Percentiles rank a stretch among this genome's conserved stretches.
Conservation (phyloP, 2,797 vertebrate species). For the Orientallactaga sibirica region DNA sequence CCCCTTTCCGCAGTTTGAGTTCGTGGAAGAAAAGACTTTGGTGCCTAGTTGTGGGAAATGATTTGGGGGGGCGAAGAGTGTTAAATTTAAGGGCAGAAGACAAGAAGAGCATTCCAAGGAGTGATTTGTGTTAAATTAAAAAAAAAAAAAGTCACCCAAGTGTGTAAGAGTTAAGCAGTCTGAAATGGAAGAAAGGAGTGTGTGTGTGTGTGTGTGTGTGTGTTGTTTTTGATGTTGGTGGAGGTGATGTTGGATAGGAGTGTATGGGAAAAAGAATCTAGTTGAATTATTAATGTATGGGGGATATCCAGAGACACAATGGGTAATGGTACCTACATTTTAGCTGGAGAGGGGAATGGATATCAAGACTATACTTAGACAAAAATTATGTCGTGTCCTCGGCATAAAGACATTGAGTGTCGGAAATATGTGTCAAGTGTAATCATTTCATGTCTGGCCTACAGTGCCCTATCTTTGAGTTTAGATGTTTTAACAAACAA, state of each 20-base stretch:
- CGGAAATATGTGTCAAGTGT: slow-evolving; percentile 28
- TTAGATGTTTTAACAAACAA: slow-evolving; percentile 52
- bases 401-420: slow-evolving; percentile 45
- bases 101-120: slow-evolving; percentile 32
- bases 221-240: neutral
- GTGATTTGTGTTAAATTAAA: slow-evolving; percentile 10
- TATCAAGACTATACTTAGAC: slow-evolving; percentile 26
- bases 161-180: slow-evolving; percentile 64
- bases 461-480: neutral
- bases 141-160: neutral
- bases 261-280: slow-evolving; percentile 11
- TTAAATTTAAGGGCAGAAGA: slow-evolving; percentile 43
- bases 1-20: slow-evolving; percentile 53
- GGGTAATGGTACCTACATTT: slow-evolving; percentile 45
- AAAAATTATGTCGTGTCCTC: slow-evolving; percentile 4
- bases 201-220: neutral
- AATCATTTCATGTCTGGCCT: slow-evolving; percentile 47
- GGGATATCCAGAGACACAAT: slow-evolving; percentile 46
- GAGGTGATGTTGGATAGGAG: neutral
- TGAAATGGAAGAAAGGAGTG: slow-evolving; percentile 3
- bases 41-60: slow-evolving; percentile 44
- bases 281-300: slow-evolving; percentile 60
- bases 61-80: slow-evolving; percentile 2
- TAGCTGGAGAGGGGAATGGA: neutral
- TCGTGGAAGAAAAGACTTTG: slow-evolving; percentile 57